Evolutionary conservation across 2,888 invertebrate genomes (phyloP).

Genomic region (Hyalella azteca): DNA sequence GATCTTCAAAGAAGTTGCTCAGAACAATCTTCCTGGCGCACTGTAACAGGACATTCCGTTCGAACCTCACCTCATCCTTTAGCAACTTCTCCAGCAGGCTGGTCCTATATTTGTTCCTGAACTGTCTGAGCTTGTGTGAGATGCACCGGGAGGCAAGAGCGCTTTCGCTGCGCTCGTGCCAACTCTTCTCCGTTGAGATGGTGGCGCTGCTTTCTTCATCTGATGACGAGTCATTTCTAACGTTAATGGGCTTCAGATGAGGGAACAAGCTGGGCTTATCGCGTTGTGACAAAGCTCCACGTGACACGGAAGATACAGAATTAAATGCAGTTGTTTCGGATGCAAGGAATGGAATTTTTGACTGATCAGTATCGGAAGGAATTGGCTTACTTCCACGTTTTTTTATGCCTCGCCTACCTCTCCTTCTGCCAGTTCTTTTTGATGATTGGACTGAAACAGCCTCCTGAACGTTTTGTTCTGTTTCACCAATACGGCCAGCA

Average conservation of each 20-base stretch:
- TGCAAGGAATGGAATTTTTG: neutral
- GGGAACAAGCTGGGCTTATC: neutral
- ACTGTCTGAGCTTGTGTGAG: neutral
- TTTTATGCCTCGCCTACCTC: slow-evolving; percentile 4
- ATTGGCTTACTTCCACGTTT: no score
- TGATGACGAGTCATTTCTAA: neutral
- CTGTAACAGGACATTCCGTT: slow-evolving; percentile 11
- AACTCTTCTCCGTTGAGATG: neutral
- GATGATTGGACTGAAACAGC: no score
- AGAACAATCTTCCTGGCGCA: neutral
- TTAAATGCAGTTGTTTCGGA: neutral
- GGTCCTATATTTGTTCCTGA: neutral
- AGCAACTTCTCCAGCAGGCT: slow-evolving; percentile 6
- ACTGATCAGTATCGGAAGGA: no score
- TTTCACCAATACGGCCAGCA: no score
- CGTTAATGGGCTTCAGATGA: neutral
- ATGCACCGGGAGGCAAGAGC: neutral
- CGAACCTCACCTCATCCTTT: slow-evolving; percentile 7
- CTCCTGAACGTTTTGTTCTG: no score
- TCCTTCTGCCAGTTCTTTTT: neutral
- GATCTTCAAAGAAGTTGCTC: neutral
- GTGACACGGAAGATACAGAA: neutral
- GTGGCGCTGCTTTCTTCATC: neutral
- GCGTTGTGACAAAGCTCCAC: no score
- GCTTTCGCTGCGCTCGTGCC: neutral